These are phyloP conservation scores for Danaus chrysippus DNA, from an alignment of 2,888 invertebrate genomes.

Conservation along the genomic window DNA sequence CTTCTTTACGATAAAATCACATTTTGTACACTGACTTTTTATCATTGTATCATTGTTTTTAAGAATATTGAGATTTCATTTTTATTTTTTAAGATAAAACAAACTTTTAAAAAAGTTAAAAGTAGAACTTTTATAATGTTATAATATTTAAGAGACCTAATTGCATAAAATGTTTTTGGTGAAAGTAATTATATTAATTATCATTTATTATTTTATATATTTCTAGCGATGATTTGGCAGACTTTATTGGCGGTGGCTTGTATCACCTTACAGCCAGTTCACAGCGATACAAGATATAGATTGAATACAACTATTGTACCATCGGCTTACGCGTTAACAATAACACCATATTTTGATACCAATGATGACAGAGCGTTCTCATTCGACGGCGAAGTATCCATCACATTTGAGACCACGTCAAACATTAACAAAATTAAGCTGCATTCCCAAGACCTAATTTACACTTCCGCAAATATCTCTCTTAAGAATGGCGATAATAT, in stretches of 20 bases:
- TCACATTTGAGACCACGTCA: constrained; percentile 50
- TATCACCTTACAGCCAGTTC: constrained; percentile 39
- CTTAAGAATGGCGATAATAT: constrained; percentile 39
- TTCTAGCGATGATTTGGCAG: constrained; percentile 55
- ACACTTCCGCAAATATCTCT: constrained; percentile 45
- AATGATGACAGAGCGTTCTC: constrained; percentile 57
- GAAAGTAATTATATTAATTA: neutral
- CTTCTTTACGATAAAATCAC: too few species aligned
- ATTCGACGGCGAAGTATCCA: constrained; percentile 70
- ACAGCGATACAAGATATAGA: constrained; percentile 57
- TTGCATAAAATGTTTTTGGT: neutral
- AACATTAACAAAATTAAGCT: constrained; percentile 58
- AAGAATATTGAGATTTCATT: too few species aligned
- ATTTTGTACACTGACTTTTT: too few species aligned
- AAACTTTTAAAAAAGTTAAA: too few species aligned
- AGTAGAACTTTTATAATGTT: too few species aligned
- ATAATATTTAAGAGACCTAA: too few species aligned
- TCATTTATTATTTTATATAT: constrained; percentile 15
- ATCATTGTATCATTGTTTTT: too few species aligned
- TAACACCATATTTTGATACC: constrained; percentile 75
- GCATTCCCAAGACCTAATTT: constrained; percentile 59
- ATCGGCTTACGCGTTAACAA: constrained; percentile 68
- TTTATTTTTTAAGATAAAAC: too few species aligned
- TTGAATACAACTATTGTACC: constrained; percentile 70
- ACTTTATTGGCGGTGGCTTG: constrained; percentile 40